These are phyloP conservation scores for Mellivora capensis DNA, from an alignment of 2,113 vertebrate species.

Conservation along the genomic window DNA sequence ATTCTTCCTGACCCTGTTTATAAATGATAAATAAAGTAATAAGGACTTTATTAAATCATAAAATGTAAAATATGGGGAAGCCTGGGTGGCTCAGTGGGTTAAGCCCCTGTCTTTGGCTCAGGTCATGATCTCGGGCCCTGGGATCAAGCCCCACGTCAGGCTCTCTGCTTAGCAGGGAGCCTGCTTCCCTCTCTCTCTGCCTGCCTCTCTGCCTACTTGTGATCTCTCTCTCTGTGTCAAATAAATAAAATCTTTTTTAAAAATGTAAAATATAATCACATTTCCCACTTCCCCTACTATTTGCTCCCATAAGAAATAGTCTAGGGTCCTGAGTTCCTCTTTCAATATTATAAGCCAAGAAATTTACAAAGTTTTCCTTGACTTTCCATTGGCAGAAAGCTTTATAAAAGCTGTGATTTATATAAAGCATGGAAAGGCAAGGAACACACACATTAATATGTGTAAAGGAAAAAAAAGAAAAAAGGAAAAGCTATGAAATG, in stretches of 20 bases:
- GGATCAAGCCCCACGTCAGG: too few species aligned
- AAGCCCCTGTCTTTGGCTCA: too few species aligned
- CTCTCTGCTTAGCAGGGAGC: too few species aligned
- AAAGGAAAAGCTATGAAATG: not conserved
- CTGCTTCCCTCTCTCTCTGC: too few species aligned
- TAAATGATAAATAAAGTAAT: not conserved
- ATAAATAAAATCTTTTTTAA: not conserved
- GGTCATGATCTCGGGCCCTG: too few species aligned
- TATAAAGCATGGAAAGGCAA: not conserved
- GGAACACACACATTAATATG: not conserved
- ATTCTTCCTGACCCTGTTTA: not conserved
- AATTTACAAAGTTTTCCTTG: not conserved
- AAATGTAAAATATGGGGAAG: not conserved
- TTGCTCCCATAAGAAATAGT: not conserved
- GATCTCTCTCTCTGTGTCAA: too few species aligned
- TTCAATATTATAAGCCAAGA: not conserved
- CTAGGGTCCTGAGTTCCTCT: not conserved
- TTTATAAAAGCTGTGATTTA: not conserved
- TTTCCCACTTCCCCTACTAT: not conserved
- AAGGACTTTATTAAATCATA: not conserved
- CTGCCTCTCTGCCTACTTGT: too few species aligned
- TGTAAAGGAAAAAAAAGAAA: not conserved
- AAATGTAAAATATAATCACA: not conserved
- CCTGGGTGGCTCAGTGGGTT: too few species aligned
- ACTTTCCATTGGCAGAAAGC: not conserved